These are phyloP conservation scores for Trichoplusia ni DNA, from an alignment of 1,140 invertebrate genomes.

Conservation along the genomic window DNA sequence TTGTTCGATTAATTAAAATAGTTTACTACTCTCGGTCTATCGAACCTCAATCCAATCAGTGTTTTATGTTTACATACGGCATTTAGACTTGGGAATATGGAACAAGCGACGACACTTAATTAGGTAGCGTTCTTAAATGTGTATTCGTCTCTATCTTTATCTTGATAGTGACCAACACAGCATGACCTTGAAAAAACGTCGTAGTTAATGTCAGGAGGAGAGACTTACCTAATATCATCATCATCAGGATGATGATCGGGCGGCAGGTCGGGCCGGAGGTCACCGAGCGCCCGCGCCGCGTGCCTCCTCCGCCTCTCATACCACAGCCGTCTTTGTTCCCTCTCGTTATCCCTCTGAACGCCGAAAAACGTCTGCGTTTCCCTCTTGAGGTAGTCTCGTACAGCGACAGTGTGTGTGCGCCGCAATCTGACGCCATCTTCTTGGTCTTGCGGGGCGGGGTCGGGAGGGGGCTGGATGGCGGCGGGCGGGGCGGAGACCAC, in stretches of 20 bases:
- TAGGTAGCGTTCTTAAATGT: no score
- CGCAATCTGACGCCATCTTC: slow-evolving; percentile 72
- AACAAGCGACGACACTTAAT: no score
- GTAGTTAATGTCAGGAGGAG: no score
- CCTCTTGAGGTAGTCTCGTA: slow-evolving; percentile 86
- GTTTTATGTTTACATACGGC: no score
- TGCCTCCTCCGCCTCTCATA: slow-evolving; percentile 87
- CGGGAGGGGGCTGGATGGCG: slow-evolving; percentile 55
- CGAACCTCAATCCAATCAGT: no score
- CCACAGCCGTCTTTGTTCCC: slow-evolving; percentile 87
- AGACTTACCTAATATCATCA: slow-evolving; percentile 82
- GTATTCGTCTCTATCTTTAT: no score
- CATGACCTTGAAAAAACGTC: no score
- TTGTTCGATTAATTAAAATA: no score
- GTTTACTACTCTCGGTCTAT: no score
- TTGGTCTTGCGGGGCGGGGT: slow-evolving; percentile 65
- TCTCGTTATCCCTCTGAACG: slow-evolving; percentile 87
- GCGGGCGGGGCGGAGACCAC: slow-evolving; percentile 62
- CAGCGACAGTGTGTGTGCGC: slow-evolving; percentile 63
- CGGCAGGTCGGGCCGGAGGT: slow-evolving; percentile 83
- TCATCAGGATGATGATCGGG: slow-evolving; percentile 83
- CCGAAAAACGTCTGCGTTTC: slow-evolving; percentile 91
- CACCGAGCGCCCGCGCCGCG: slow-evolving; percentile 86
- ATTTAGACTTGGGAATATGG: no score
- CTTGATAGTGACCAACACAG: no score